Evolutionary conservation across 1,140 invertebrate genomes (phyloP).

Genomic region (Eupristina koningsbergeri): DNA sequence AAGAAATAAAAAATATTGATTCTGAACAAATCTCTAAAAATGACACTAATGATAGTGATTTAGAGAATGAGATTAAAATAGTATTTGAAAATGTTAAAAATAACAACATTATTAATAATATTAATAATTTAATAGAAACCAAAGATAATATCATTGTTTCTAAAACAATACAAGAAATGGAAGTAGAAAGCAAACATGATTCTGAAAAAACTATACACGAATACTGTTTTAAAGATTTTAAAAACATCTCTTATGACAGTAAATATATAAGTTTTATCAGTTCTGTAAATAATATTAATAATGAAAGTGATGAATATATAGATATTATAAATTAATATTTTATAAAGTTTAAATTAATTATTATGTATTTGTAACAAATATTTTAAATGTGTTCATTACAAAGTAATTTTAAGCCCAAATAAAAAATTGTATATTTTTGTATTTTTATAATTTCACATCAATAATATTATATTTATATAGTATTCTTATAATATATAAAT

Average conservation of each 20-base stretch:
- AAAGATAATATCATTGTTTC: background rate
- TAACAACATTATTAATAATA: background rate
- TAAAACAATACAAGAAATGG: background rate
- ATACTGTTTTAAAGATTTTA: background rate
- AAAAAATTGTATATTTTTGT: too few species aligned
- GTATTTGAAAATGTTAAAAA: background rate
- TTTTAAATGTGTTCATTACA: background rate
- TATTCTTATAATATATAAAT: too few species aligned
- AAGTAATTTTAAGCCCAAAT: too few species aligned
- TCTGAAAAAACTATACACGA: background rate
- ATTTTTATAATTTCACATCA: too few species aligned
- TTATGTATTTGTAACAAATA: background rate
- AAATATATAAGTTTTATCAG: background rate
- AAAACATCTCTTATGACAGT: background rate
- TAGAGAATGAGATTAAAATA: constrained; percentile 14
- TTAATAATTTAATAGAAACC: background rate
- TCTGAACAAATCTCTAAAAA: background rate
- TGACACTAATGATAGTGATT: background rate
- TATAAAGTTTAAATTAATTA: background rate
- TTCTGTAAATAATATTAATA: background rate
- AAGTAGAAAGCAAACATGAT: background rate
- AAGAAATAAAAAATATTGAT: background rate
- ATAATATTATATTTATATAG: too few species aligned
- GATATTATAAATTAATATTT: constrained; percentile 27
- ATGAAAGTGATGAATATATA: constrained; percentile 21